Base-by-base conservation (phyloP, 2,888 invertebrate species). In the Cephus sareptanus region DNA sequence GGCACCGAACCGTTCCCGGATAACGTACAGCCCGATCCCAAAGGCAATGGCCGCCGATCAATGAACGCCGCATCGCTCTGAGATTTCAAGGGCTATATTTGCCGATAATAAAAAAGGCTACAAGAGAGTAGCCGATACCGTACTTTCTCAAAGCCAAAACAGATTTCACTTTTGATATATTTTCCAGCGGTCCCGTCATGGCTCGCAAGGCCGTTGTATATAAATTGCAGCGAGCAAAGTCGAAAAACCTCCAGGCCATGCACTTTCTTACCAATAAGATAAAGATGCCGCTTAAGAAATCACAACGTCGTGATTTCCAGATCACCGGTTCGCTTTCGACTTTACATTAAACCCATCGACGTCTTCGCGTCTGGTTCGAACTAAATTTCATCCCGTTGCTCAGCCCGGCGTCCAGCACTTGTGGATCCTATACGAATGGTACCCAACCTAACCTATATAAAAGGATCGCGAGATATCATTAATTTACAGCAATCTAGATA, bases 121-220 rank as follows among this genome's bases (percentile, higher is more conserved):
- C 75, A 68, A 11, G 40, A 33, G 75, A 71, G 56, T 76, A 75
- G 76, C 73, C 69, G n/a, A 70, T 40, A 79, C 79, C 79, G 79
- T 15, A 56, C 56, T 56, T 56, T 56, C 56, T 56, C 23, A 56
- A 56, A 56, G 56, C 70, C 69, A 82, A 79, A 81, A 83, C 79
- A 80, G 83, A 85, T 86, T 86, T 85, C 85, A 83, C 85, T 86
- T 86, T 85, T 85, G 84, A 87, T 83, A 85, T 85, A 85, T 86
- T 84, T 84, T 81, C 79, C 82, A 77, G 80, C 83, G 80, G 23
- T 56, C 23, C 56, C 56, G 56, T 83, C 77, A 78, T 78, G 78
- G 79, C 80, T 79, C 82, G 80, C 83, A 80, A 80, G 80, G 81
- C 78, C 79, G 81, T 81, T 81, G 78, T 80, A 78, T 80, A 80